Percentiles rank a stretch among this genome's conserved stretches.
These are phyloP conservation scores for Ooceraea biroi DNA, from an alignment of 1,140 invertebrate species.

Conservation along the genomic window DNA sequence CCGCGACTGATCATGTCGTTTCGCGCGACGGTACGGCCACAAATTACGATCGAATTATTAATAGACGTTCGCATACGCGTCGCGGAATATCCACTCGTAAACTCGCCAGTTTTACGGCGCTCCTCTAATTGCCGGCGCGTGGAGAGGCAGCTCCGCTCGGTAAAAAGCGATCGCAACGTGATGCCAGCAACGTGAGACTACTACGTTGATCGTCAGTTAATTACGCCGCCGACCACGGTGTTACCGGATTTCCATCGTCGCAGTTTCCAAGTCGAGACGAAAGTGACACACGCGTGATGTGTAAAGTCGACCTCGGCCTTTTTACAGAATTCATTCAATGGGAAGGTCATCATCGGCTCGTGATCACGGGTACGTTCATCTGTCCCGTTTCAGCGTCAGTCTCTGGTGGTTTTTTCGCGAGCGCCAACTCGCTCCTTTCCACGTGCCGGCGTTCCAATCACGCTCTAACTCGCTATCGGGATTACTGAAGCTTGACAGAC, in stretches of 20 bases:
- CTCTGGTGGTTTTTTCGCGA: slow-evolving; percentile 29
- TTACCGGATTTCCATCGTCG: too few species aligned
- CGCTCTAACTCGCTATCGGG: slow-evolving; percentile 11
- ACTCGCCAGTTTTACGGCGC: slow-evolving; percentile 19
- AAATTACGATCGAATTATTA: slow-evolving; percentile 57
- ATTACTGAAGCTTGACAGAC: slow-evolving; percentile 61
- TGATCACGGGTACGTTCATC: slow-evolving; percentile 30
- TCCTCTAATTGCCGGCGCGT: slow-evolving; percentile 45
- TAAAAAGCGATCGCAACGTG: too few species aligned
- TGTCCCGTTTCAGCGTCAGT: slow-evolving; percentile 34
- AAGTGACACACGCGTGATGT: not conserved
- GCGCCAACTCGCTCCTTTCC: slow-evolving; percentile 14
- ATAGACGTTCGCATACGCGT: slow-evolving; percentile 42
- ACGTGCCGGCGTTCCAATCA: not conserved
- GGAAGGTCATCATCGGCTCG: slow-evolving; percentile 45
- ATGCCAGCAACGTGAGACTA: too few species aligned
- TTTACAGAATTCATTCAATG: slow-evolving; percentile 36
- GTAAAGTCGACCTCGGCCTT: not conserved
- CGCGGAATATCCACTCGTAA: slow-evolving; percentile 20
- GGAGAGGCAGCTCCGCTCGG: not conserved
- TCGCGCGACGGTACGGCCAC: not conserved
- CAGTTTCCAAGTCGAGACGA: not conserved
- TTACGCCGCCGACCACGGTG: too few species aligned
- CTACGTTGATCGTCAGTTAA: too few species aligned
- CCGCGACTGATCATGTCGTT: slow-evolving; percentile 9